A percentile compares a stretch with the other conserved stretches of the same genome.
Evolutionary conservation across 2,797 vertebrate species (phyloP).

Genomic region (Anabacerthia variegaticeps): DNA sequence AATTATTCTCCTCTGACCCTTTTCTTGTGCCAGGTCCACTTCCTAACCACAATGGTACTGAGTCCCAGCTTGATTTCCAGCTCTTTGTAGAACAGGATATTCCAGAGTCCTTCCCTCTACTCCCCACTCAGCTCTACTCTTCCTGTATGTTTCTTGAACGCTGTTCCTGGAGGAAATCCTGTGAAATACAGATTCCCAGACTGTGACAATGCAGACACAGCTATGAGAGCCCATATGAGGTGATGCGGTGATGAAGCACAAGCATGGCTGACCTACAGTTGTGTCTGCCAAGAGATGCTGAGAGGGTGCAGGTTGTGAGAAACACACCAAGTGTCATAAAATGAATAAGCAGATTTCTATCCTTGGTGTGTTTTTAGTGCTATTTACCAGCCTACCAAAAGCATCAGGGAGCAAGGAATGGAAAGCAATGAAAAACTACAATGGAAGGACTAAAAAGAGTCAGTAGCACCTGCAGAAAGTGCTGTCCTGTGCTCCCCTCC

Average conservation of each 20-base stretch:
- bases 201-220: rapidly evolving
- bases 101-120: not conserved
- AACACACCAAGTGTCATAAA: not conserved
- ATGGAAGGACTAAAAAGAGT: not conserved
- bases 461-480: not conserved
- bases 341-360: not conserved
- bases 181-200: not conserved
- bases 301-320: not conserved
- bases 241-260: not conserved
- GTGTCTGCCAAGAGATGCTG: not conserved
- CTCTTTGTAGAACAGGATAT: slow-evolving; percentile 13
- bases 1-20: not conserved
- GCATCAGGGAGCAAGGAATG: not conserved
- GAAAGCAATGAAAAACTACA: not conserved
- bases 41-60: not conserved
- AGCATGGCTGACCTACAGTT: not conserved
- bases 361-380: not conserved
- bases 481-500: not conserved
- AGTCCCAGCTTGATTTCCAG: not conserved
- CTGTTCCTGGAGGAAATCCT: not conserved
- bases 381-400: not conserved
- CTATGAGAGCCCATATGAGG: not conserved
- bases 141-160: not conserved
- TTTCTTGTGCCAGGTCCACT: not conserved
- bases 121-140: not conserved